Evolutionary conservation across 2,113 vertebrate genomes (phyloP).

Genomic region (Orycteropus afer): DNA sequence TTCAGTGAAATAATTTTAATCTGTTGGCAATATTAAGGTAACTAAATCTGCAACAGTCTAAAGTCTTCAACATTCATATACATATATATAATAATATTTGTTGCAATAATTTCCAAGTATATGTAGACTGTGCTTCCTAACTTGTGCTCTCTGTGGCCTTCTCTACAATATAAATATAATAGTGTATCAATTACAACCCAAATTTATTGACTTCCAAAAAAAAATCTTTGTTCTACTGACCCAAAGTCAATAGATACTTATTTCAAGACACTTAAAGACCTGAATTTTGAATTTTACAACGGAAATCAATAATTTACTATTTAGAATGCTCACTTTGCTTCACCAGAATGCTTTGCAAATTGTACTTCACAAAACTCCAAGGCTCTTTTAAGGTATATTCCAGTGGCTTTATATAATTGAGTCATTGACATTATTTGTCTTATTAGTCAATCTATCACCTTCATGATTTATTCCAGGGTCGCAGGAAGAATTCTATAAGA

Average conservation of each 20-base stretch:
- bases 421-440: slow-evolving; percentile 19
- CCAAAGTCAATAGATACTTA: slow-evolving; percentile 66
- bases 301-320: slow-evolving; percentile 68
- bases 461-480: not conserved
- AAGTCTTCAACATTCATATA: slow-evolving; percentile 46
- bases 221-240: slow-evolving; percentile 63
- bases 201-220: slow-evolving; percentile 53
- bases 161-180: slow-evolving; percentile 50
- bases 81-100: not conserved
- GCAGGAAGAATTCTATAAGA: not conserved
- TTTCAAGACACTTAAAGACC: slow-evolving; percentile 63
- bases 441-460: not conserved
- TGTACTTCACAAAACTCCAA: slow-evolving; percentile 55
- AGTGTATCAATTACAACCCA: slow-evolving; percentile 50
- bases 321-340: slow-evolving; percentile 68
- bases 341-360: slow-evolving; percentile 43
- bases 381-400: slow-evolving; percentile 23
- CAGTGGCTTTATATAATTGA: slow-evolving; percentile 14
- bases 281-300: slow-evolving; percentile 68
- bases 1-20: slow-evolving; percentile 50
- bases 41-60: not conserved
- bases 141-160: not conserved
- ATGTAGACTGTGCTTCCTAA: not conserved
- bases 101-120: not conserved
- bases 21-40: not conserved